Conservation (phyloP, 30 jellyfish, hydroid and myxozoan species). For the Cassiopea xamachana region DNA sequence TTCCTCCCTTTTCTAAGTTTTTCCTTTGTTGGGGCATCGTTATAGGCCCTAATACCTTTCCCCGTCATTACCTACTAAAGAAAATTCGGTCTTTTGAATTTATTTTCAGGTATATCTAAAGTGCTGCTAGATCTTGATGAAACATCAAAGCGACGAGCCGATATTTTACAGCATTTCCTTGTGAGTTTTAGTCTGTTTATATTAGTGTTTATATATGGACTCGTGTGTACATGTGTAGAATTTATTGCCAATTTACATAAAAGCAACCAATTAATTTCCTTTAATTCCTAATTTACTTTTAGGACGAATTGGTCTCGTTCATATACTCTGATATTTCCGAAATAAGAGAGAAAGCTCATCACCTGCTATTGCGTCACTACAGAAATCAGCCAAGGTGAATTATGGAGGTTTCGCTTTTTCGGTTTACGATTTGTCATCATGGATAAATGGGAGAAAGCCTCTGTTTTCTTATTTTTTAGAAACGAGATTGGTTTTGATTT, state of each 20-base stretch:
- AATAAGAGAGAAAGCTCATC: slow-evolving; percentile 78
- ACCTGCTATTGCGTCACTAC: slow-evolving; percentile 74
- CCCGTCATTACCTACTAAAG: too few species aligned
- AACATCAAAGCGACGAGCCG: slow-evolving; percentile 79
- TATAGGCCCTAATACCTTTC: too few species aligned
- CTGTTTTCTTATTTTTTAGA: too few species aligned
- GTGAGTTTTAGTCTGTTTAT: slow-evolving; percentile 26
- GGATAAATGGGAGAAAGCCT: too few species aligned
- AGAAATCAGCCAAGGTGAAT: slow-evolving; percentile 85
- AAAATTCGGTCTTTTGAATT: not conserved
- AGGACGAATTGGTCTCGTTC: slow-evolving; percentile 75
- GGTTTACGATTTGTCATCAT: too few species aligned
- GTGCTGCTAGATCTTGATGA: slow-evolving; percentile 85
- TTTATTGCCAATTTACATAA: too few species aligned
- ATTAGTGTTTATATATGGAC: not conserved
- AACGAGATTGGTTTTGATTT: too few species aligned
- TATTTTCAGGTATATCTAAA: slow-evolving; percentile 31
- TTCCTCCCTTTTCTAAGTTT: too few species aligned
- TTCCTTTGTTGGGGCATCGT: too few species aligned
- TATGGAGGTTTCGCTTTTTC: too few species aligned
- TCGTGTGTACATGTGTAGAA: not conserved
- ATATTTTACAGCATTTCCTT: slow-evolving; percentile 78
- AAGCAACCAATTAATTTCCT: too few species aligned
- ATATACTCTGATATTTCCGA: slow-evolving; percentile 50
- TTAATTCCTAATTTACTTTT: not conserved